These are phyloP conservation scores for Lasiommata megera DNA, from an alignment of 2,888 invertebrate genomes.

Conservation along the genomic window DNA sequence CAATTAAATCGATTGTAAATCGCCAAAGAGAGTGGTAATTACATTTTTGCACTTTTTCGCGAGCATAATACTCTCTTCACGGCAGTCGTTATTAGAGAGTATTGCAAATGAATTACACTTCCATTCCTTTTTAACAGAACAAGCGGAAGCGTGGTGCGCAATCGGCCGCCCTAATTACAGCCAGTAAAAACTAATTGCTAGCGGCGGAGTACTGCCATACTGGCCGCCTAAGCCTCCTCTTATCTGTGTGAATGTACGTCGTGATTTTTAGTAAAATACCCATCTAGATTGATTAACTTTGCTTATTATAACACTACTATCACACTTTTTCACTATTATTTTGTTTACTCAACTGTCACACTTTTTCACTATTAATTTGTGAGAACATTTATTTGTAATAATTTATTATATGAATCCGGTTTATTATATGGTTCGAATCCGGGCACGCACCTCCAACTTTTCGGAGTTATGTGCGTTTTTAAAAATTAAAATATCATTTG, in stretches of 20 bases:
- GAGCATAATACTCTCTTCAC: neutral
- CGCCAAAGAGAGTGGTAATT: constrained; percentile 4
- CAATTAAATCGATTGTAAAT: constrained; percentile 16
- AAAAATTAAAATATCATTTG: too few species aligned
- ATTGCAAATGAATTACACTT: constrained; percentile 39
- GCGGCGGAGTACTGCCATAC: neutral
- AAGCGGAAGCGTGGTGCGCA: constrained; percentile 46
- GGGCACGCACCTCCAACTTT: too few species aligned
- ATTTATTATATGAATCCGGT: too few species aligned
- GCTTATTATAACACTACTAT: too few species aligned
- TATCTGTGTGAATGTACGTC: neutral
- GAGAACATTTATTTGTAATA: too few species aligned
- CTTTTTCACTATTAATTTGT: too few species aligned
- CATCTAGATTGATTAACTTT: neutral
- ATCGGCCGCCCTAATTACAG: constrained; percentile 52
- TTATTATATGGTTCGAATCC: too few species aligned
- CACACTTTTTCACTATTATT: too few species aligned
- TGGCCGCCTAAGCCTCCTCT: constrained; percentile 3
- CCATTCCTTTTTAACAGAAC: constrained; percentile 38
- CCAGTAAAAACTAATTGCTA: constrained; percentile 30
- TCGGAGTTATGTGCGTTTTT: too few species aligned
- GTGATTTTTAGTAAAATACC: neutral
- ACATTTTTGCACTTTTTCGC: constrained; percentile 6
- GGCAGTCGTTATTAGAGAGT: constrained; percentile 26
- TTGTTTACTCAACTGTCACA: too few species aligned